These are phyloP conservation scores for Ectemnius continuus DNA, from an alignment of 2,888 invertebrate species.

Conservation along the genomic window DNA sequence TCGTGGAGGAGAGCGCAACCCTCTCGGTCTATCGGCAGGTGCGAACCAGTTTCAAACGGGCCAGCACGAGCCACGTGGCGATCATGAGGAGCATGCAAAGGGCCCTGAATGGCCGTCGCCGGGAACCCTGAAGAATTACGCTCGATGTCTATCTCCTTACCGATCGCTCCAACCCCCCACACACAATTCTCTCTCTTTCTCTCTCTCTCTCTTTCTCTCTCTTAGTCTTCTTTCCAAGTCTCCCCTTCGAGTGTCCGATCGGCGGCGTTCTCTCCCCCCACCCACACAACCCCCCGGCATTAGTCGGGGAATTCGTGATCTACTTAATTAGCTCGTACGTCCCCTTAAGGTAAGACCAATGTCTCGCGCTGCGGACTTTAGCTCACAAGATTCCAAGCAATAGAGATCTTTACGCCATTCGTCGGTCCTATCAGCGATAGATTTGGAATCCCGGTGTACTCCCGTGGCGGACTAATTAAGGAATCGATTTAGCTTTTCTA, in stretches of 20 bases:
- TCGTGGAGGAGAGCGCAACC: slow-evolving; percentile 56
- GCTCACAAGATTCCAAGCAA: slow-evolving; percentile 1
- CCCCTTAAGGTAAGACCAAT: background rate
- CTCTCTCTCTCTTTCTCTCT: too few species aligned
- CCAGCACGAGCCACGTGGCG: slow-evolving; percentile 61
- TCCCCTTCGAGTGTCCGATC: too few species aligned
- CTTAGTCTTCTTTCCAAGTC: too few species aligned
- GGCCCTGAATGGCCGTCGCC: slow-evolving; percentile 59
- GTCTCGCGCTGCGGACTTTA: background rate
- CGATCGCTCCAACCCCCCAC: too few species aligned
- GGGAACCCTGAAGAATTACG: slow-evolving; percentile 46
- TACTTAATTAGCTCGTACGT: slow-evolving; percentile 44
- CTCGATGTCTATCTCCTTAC: slow-evolving; percentile 44
- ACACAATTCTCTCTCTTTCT: too few species aligned
- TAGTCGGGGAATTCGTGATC: slow-evolving; percentile 42
- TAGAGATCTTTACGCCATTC: background rate
- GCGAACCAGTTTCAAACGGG: slow-evolving; percentile 64
- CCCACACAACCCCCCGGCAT: background rate
- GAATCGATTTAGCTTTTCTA: background rate
- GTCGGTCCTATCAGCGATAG: too few species aligned
- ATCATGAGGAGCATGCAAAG: slow-evolving; percentile 68
- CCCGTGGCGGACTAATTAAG: background rate
- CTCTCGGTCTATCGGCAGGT: slow-evolving; percentile 60
- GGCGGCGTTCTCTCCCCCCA: too few species aligned
- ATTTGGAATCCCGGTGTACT: too few species aligned